These are phyloP conservation scores for Cybosia mesomella DNA, from an alignment of 2,888 invertebrate species.

Conservation along the genomic window DNA sequence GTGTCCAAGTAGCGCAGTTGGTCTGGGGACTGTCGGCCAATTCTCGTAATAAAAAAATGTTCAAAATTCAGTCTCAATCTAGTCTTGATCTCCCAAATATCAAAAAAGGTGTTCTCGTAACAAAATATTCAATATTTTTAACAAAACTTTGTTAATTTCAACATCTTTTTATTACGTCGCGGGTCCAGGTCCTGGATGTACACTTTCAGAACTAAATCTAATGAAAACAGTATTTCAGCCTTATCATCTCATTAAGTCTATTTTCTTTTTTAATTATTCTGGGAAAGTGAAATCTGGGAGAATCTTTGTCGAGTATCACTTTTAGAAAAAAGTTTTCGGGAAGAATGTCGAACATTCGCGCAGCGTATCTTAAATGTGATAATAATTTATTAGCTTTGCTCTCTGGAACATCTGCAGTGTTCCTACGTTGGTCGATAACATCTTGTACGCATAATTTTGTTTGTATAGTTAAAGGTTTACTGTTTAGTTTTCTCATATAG, in stretches of 20 bases:
- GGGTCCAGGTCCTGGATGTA: no score
- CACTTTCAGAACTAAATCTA: no score
- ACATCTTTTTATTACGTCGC: no score
- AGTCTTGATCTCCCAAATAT: no score
- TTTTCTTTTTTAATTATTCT: background rate
- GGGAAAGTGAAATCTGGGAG: background rate
- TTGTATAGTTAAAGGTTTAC: conserved; percentile 9
- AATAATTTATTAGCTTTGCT: conserved; percentile 13
- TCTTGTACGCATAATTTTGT: conserved; percentile 24
- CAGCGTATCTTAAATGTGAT: conserved; percentile 13
- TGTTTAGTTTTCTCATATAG: conserved; percentile 7
- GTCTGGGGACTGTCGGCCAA: no score
- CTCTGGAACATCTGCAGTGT: conserved; percentile 16
- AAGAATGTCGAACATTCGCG: conserved; percentile 7
- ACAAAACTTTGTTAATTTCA: no score
- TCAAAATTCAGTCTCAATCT: no score
- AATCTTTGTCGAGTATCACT: conserved; percentile 9
- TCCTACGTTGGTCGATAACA: conserved; percentile 19
- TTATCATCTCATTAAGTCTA: background rate
- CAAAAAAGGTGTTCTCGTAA: no score
- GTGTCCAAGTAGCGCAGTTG: no score
- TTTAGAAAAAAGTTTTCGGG: conserved; percentile 10
- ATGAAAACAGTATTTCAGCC: background rate
- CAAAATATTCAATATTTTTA: no score
- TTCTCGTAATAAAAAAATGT: no score